Evolutionary conservation across 2,113 vertebrate species (phyloP), one percentile per base, ranked within the genome.

Genomic region (Istiophorus platypterus): DNA sequence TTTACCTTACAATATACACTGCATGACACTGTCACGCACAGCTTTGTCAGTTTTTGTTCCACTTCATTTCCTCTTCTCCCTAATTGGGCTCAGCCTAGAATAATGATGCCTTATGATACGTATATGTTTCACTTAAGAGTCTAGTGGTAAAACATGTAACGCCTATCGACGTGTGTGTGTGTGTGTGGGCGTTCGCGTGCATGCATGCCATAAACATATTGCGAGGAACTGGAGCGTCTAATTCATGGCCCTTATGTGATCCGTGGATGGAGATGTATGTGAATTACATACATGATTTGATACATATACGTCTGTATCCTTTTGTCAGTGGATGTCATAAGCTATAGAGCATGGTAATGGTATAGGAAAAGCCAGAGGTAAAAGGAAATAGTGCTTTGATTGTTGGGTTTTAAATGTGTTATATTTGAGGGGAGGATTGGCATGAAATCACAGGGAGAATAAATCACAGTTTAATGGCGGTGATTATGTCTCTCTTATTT

Each of bases 221-320:
- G 65, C 66, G 56, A 57, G 63, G 72, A 93, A 84, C 49, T 85
- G 82, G 79, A 91, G 77, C 85, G 5, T 72, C 73, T 87, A 80
- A 85, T 72, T 73, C 42, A 68, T 31, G 54, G 17, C 17, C 24
- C 20, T 2, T 71, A 49, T 82, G 65, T 72, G 41, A 49, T 62
- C 18, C 59, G 80, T 54, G 22, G 63, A 75, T 72, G 39, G 26
- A 81, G 31, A 47, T 42, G 27, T 37, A 80, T 13, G 18, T 71
- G 61, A 4, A 66, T 64, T 64, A 59, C 17, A 66, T 59, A 70
- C 41, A 82, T 29, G 68, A 64, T 22, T 22, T 39, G 17, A 64
- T 57, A 27, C 39, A 45, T 74, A 22, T 22, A 72, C 56, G 64
- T 56, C 10, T 26, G 11, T 67, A 13, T 77, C 31, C 27, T 78